Conservation (phyloP, 2,888 invertebrate genomes). For the Herminia tarsipennalis region DNA sequence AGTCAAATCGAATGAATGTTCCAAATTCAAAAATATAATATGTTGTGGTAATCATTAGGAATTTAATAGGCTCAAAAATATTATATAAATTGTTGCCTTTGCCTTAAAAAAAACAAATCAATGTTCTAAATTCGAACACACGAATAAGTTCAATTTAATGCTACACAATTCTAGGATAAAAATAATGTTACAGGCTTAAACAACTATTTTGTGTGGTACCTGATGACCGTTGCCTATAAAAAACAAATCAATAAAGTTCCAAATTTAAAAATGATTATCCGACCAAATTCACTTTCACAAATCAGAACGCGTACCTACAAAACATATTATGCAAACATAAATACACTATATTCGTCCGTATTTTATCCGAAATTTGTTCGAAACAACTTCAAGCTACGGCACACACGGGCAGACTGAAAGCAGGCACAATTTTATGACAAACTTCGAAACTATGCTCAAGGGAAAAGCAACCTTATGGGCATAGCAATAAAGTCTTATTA, state of each 20-base stretch:
- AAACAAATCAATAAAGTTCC: not conserved
- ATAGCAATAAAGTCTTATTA: not conserved
- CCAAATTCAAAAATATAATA: too few relatives aligned
- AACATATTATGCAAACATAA: constrained; percentile 2
- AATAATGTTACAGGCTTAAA: too few relatives aligned
- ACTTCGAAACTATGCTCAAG: not conserved
- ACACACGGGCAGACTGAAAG: constrained; percentile 45
- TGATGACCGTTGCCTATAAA: not conserved
- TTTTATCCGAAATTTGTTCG: constrained; percentile 23
- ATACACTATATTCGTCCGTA: constrained; percentile 23
- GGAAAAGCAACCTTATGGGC: not conserved
- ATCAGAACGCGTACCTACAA: constrained; percentile 9
- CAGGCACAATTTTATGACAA: constrained; percentile 19
- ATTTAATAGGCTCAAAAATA: too few relatives aligned
- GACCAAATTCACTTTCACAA: not conserved
- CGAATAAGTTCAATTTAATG: too few relatives aligned
- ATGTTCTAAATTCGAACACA: too few relatives aligned
- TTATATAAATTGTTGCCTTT: too few relatives aligned
- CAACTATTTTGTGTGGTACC: too few relatives aligned
- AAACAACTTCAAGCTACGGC: constrained; percentile 45
- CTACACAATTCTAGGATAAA: too few relatives aligned
- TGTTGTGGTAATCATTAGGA: too few relatives aligned
- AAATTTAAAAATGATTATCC: not conserved
- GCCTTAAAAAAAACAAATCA: too few relatives aligned
- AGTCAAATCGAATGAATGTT: too few relatives aligned